These are phyloP conservation scores for Stichopus chloronotus DNA, from an alignment of 35 echinoderm and acorn worm genomes.

Conservation along the genomic window DNA sequence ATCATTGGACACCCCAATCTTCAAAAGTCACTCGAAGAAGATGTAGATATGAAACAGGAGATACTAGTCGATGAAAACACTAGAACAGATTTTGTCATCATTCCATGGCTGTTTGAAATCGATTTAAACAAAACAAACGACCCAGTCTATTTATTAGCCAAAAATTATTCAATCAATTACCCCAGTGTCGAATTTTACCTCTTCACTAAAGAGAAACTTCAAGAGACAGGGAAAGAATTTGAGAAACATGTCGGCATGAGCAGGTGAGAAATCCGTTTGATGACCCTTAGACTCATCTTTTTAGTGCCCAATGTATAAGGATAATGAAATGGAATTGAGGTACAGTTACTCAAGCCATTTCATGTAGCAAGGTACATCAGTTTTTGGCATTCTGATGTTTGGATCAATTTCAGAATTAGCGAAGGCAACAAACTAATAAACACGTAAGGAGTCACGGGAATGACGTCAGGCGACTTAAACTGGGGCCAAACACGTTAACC, in stretches of 20 bases:
- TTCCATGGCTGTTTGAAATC: conserved; percentile 71
- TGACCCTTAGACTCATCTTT: neutral
- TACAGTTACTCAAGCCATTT: no score
- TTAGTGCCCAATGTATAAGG: no score
- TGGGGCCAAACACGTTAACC: no score
- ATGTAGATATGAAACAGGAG: conserved; percentile 29
- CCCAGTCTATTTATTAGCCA: conserved; percentile 22
- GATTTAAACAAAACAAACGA: conserved; percentile 39
- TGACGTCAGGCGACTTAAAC: no score
- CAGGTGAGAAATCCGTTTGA: conserved; percentile 20
- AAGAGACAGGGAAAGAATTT: conserved; percentile 47
- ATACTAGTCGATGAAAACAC: conserved; percentile 42
- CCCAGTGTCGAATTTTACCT: conserved; percentile 70
- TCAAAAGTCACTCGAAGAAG: conserved; percentile 25
- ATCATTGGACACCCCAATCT: conserved; percentile 58
- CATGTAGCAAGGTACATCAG: no score
- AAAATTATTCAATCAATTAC: conserved; percentile 45
- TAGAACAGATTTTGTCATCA: conserved; percentile 60
- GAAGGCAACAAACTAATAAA: no score
- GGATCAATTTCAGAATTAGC: no score
- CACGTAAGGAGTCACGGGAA: no score
- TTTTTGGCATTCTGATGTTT: no score
- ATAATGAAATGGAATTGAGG: no score
- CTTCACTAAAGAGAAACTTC: conserved; percentile 62
- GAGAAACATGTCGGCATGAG: conserved; percentile 54